Evolutionary conservation across 2,797 vertebrate species (phyloP).

Genomic region (Scyliorhinus canicula): DNA sequence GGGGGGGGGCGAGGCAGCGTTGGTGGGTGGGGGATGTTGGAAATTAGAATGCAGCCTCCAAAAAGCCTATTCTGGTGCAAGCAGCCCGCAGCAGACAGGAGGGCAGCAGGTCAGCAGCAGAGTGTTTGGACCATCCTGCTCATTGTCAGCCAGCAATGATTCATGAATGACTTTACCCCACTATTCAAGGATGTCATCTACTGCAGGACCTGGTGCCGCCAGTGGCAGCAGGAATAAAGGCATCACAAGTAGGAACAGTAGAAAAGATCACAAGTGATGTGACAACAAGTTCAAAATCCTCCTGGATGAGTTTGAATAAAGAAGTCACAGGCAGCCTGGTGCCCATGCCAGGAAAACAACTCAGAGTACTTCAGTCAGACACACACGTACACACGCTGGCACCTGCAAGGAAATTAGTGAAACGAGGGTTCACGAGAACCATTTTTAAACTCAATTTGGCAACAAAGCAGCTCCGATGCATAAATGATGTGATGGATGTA

Average conservation of each 20-base stretch:
- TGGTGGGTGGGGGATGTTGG: background rate
- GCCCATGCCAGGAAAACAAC: background rate
- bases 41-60: background rate
- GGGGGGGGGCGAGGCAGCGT: background rate
- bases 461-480: background rate
- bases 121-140: background rate
- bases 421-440: background rate
- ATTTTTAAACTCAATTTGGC: background rate
- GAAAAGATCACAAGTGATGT: background rate
- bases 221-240: background rate
- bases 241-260: background rate
- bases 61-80: background rate
- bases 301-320: background rate
- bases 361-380: background rate
- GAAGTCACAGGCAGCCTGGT: background rate
- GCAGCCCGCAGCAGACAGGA: background rate
- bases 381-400: too few species aligned
- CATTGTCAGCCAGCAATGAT: background rate
- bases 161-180: background rate
- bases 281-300: background rate
- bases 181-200: background rate
- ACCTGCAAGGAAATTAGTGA: background rate
- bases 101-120: background rate
- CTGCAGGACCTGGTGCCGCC: background rate
- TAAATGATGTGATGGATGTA: background rate